Base-by-base conservation (phyloP, 1,140 invertebrate genomes). In the Dufourea novaeangliae region DNA sequence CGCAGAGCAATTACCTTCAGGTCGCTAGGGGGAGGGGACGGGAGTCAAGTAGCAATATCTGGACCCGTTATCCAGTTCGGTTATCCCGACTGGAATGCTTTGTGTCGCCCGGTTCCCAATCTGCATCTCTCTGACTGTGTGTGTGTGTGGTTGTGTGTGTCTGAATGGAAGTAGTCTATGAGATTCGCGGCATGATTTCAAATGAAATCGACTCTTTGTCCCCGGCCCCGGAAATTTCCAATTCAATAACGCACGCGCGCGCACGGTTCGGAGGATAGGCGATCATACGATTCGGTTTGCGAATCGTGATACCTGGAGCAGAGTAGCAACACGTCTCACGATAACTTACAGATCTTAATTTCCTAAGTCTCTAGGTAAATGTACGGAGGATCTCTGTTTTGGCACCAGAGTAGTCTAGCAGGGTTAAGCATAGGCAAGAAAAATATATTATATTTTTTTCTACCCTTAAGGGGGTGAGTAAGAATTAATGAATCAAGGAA, bases 1-100 rank as follows among this genome's bases (percentile, higher is more conserved):
- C 46, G 46, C 46, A 71, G 73, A 61, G 83, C 83, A 85, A 84
- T 84, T 85, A 85, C 82, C 79, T 83, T 34, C 63, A 78, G 64
- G 61, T 71, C 76, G 75, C n/a, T n/a, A n/a, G n/a, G n/a, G n/a
- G n/a, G n/a, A n/a, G n/a, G n/a, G n/a, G n/a, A n/a, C 72, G 81
- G 79, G 88, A 86, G 83, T 91, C 86, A 86, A 91, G 91, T 92
- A 91, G 91, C 90, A 91, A 92, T 92, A 92, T 91, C 88, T 86
- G 85, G 80, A 85, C 86, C 82, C 70, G 80, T 88, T 89, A 87
- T 86, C 84, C 82, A 80, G 83, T 84, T 84, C 82, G 83, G 78
- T 85, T 84, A 85, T 85, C 80, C 76, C 81, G 86, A 76, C 87
- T 75, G 90, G 91, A 92, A 92, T 92, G 91, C 91, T 92, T 92